Conservation (phyloP, 2,888 invertebrate species). For the Yponomeuta evonymella region DNA sequence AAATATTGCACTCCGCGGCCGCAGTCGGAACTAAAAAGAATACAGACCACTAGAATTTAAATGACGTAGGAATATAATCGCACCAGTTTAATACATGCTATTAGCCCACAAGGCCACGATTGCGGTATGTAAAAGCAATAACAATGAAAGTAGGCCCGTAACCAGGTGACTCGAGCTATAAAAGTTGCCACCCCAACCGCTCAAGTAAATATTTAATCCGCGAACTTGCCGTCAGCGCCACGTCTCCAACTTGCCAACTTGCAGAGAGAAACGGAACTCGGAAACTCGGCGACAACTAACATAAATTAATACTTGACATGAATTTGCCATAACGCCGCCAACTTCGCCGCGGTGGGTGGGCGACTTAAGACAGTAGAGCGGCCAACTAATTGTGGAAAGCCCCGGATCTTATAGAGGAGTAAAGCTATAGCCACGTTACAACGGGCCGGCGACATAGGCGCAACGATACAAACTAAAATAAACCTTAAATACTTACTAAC, state of each 20-base stretch:
- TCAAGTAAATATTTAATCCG: slow-evolving; percentile 66
- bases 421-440: too few relatives aligned
- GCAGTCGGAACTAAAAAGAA: too few relatives aligned
- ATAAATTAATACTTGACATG: slow-evolving; percentile 75
- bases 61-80: too few relatives aligned
- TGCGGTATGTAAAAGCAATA: background rate
- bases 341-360: slow-evolving; percentile 46
- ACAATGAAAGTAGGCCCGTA: background rate
- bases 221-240: slow-evolving; percentile 47
- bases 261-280: slow-evolving; percentile 31
- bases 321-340: slow-evolving; percentile 69
- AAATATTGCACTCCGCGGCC: too few relatives aligned
- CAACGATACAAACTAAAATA: too few relatives aligned
- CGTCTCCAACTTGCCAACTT: slow-evolving; percentile 39
- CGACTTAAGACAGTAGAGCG: slow-evolving; percentile 48
- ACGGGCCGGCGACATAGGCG: too few relatives aligned
- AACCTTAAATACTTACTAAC: background rate
- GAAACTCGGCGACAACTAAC: slow-evolving; percentile 33
- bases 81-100: too few relatives aligned
- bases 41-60: too few relatives aligned
- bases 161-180: slow-evolving; percentile 5
- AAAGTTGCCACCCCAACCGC: slow-evolving; percentile 35
- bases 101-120: too few relatives aligned
- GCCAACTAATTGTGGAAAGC: slow-evolving; percentile 54
- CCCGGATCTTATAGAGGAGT: slow-evolving; percentile 38